Evolutionary conservation across 2,888 invertebrate genomes (phyloP).

Genomic region (Orthosia gothica): DNA sequence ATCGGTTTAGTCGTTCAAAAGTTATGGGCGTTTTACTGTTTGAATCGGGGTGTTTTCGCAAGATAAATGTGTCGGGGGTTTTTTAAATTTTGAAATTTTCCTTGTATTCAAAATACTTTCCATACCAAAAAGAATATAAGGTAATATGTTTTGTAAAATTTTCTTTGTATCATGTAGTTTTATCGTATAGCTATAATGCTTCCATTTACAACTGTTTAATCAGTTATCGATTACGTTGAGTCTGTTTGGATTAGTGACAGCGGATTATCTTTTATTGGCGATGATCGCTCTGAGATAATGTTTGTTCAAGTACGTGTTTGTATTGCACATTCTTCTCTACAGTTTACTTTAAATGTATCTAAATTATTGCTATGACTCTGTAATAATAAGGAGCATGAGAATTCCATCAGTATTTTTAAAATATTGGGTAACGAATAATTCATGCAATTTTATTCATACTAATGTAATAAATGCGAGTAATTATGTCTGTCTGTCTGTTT

Average conservation of each 20-base stretch:
- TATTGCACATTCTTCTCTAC: not conserved
- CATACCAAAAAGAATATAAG: no score
- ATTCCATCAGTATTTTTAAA: no score
- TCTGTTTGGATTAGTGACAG: constrained; percentile 8
- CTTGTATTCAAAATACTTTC: no score
- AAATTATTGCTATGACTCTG: no score
- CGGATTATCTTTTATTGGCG: constrained; percentile 13
- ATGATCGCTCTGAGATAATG: not conserved
- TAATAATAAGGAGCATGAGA: no score
- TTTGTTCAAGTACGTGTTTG: not conserved
- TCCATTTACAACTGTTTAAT: constrained; percentile 34
- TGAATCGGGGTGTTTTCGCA: no score
- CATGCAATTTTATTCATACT: not conserved
- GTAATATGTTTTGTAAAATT: not conserved
- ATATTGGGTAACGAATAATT: not conserved
- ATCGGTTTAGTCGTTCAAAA: no score
- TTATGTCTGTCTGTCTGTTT: no score
- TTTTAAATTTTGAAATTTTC: no score
- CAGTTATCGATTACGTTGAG: constrained; percentile 17
- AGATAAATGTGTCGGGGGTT: no score
- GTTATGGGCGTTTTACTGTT: no score
- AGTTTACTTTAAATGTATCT: not conserved
- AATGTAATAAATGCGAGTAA: no score
- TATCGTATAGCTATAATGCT: constrained; percentile 21
- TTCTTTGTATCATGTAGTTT: not conserved